Percentiles rank a stretch among this genome's conserved stretches.
These are phyloP conservation scores for Drosophila falleni DNA, from an alignment of 2,888 invertebrate genomes.

Conservation along the genomic window DNA sequence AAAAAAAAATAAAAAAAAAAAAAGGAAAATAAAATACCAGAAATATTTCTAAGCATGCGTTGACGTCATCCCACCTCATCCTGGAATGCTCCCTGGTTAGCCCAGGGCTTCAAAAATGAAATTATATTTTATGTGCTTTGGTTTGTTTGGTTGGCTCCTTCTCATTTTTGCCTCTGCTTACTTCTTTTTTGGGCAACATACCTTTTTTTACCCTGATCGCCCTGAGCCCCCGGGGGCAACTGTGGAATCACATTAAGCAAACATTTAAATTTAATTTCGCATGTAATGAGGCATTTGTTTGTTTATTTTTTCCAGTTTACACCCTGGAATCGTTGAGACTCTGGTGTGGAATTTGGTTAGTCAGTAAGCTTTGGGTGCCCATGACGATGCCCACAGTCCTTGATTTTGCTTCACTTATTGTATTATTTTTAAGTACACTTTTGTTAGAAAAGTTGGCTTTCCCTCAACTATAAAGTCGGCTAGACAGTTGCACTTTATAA, in stretches of 20 bases:
- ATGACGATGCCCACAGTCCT: conserved; percentile 17
- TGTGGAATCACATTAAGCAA: conserved; percentile 81
- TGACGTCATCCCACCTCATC: conserved; percentile 36
- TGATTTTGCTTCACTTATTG: conserved; percentile 37
- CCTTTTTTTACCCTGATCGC: conserved; percentile 55
- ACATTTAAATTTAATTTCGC: conserved; percentile 85
- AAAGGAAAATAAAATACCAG: conserved; percentile 63
- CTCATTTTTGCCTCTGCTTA: neutral
- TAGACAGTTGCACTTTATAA: neutral
- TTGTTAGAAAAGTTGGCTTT: neutral
- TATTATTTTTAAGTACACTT: conserved; percentile 10
- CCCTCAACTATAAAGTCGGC: neutral
- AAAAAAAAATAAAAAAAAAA: conserved; percentile 17
- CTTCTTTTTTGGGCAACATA: conserved; percentile 41
- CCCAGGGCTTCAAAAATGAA: conserved; percentile 77
- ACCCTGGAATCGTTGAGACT: conserved; percentile 47
- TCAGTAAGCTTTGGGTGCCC: conserved; percentile 21
- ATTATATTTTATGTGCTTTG: conserved; percentile 80
- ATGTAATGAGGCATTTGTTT: conserved; percentile 83
- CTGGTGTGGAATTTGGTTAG: conserved; percentile 39
- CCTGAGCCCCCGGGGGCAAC: conserved; percentile 52
- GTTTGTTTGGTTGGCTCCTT: conserved; percentile 61
- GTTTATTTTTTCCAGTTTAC: conserved; percentile 72
- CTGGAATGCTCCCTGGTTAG: conserved; percentile 65
- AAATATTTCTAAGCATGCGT: conserved; percentile 79